phyloP scores from a whole-genome alignment of 2,113 vertebrate species.

The Rhinogobius similis region DNA sequence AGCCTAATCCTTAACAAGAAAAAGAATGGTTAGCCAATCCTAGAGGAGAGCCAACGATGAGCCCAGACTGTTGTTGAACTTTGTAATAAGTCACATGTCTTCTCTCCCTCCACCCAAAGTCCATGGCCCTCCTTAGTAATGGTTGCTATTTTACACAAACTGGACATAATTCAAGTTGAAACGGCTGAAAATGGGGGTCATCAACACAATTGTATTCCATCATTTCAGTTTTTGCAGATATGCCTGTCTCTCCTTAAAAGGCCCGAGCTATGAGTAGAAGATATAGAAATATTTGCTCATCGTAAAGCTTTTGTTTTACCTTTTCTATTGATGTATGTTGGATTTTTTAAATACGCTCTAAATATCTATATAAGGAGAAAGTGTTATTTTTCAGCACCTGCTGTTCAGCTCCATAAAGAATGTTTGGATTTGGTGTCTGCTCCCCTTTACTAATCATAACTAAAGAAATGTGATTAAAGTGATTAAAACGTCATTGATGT shows the following conservation, averaged over 20 bases:
- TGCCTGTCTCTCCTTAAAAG: neutral
- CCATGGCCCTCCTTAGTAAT: slow-evolving; percentile 4
- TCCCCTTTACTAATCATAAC: no score
- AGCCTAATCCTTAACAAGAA: slow-evolving; percentile 43
- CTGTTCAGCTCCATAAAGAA: neutral
- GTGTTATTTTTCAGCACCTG: neutral
- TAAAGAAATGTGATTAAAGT: no score
- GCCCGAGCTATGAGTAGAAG: neutral
- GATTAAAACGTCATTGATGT: no score
- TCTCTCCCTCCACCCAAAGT: neutral
- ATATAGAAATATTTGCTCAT: neutral
- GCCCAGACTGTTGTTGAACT: neutral
- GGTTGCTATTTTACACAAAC: slow-evolving; percentile 7
- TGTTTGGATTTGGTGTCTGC: no score
- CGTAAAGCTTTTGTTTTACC: neutral
- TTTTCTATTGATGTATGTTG: neutral
- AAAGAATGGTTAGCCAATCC: slow-evolving; percentile 27
- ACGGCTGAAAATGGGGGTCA: neutral
- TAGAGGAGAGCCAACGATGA: slow-evolving; percentile 6
- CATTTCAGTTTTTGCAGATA: neutral
- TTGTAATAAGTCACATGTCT: slow-evolving; percentile 2
- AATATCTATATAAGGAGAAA: neutral
- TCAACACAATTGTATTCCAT: neutral
- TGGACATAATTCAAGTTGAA: neutral
- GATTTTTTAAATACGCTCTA: neutral